Conservation (phyloP, 2,797 vertebrate species). For the Hypotaenidia philippensis region DNA sequence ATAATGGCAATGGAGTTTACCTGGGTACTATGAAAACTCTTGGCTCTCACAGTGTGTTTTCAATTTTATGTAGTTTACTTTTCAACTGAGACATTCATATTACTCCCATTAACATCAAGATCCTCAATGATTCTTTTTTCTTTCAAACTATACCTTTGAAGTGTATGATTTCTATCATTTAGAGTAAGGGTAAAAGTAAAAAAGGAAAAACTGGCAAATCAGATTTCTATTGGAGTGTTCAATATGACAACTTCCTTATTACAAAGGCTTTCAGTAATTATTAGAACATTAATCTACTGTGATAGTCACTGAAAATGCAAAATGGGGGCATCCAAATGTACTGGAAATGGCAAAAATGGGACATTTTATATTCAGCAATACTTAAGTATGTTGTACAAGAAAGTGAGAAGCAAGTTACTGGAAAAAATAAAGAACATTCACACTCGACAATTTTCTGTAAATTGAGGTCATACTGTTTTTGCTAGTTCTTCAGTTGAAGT, state of each 20-base stretch:
- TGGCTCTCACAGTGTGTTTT: not conserved
- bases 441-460: not conserved
- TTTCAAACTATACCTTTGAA: not conserved
- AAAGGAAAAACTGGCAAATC: not conserved
- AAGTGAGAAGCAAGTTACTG: not conserved
- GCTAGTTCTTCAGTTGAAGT: constrained; percentile 11
- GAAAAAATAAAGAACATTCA: not conserved
- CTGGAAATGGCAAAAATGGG: not conserved
- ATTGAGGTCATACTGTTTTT: constrained; percentile 19
- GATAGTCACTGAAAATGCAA: not conserved
- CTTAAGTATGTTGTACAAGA: not conserved
- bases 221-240: not conserved
- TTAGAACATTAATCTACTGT: not conserved
- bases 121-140: not conserved
- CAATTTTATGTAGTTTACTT: not conserved
- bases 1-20: not conserved
- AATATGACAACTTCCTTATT: not conserved
- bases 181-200: not conserved
- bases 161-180: not conserved
- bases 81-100: not conserved
- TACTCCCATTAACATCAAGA: not conserved
- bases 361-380: not conserved
- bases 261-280: not conserved
- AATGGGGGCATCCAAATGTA: not conserved
- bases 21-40: not conserved